Percentiles rank a stretch among this genome's conserved stretches.
Evolutionary conservation across 2,113 vertebrate species (phyloP).

Genomic region (Spea multiplicata): DNA sequence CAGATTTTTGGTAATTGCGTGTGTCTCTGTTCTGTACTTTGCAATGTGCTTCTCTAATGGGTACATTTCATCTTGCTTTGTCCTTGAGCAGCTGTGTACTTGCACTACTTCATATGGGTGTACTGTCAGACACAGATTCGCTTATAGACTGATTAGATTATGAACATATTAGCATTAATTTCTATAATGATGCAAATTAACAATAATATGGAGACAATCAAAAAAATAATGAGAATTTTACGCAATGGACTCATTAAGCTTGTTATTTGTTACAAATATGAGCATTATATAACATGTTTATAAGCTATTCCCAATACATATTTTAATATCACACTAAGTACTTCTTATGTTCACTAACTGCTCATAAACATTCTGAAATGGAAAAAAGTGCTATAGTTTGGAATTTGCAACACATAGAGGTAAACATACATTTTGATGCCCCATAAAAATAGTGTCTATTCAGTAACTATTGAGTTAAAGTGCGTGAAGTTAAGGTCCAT

Average conservation of each 20-base stretch:
- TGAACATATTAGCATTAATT: slow-evolving; percentile 33
- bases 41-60: slow-evolving; percentile 25
- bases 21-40: slow-evolving; percentile 22
- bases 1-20: slow-evolving; percentile 11
- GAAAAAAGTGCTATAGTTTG: too few relatives aligned
- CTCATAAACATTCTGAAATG: too few relatives aligned
- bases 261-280: slow-evolving; percentile 6
- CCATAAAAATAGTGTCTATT: too few relatives aligned
- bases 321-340: too few relatives aligned
- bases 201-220: slow-evolving; percentile 12
- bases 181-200: slow-evolving; percentile 3
- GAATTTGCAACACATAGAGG: too few relatives aligned
- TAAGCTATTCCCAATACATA: too few relatives aligned
- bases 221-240: not conserved
- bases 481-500: too few relatives aligned
- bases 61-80: slow-evolving; percentile 27
- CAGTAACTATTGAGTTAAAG: too few relatives aligned
- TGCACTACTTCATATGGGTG: not conserved
- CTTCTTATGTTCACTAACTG: too few relatives aligned
- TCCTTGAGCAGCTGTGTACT: slow-evolving; percentile 7
- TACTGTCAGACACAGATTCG: slow-evolving; percentile 1
- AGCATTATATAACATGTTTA: not conserved
- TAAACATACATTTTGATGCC: too few relatives aligned
- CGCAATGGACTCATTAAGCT: not conserved
- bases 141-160: slow-evolving; percentile 8